These are phyloP conservation scores for Myanophis thanlyinensis DNA, from an alignment of 2,113 vertebrate species.

Conservation along the genomic window DNA sequence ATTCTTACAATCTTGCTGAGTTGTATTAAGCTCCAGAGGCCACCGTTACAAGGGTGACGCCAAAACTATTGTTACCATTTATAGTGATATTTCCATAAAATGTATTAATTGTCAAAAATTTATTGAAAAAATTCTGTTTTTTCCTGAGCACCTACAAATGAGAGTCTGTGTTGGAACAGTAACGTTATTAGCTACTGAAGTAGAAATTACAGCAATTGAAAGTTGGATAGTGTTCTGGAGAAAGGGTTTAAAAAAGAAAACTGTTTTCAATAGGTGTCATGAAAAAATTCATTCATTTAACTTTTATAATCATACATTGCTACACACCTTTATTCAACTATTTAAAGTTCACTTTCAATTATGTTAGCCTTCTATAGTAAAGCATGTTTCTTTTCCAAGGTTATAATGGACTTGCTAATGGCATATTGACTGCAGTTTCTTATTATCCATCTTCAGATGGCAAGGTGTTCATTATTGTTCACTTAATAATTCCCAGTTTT, in stretches of 20 bases:
- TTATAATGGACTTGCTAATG: constrained; percentile 67
- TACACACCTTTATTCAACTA: constrained; percentile 33
- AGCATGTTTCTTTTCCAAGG: constrained; percentile 46
- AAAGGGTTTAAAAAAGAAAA: constrained; percentile 16
- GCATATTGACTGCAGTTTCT: constrained; percentile 62
- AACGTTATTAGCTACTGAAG: background rate
- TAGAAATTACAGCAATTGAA: constrained; percentile 23
- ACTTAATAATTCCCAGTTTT: constrained; percentile 57
- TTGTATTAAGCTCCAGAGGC: background rate
- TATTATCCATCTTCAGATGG: constrained; percentile 52
- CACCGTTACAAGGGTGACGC: background rate
- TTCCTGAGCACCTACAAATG: background rate
- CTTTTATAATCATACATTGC: constrained; percentile 41
- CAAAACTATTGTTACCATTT: constrained; percentile 1
- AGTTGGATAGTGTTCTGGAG: constrained; percentile 35
- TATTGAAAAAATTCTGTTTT: background rate
- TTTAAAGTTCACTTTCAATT: constrained; percentile 62
- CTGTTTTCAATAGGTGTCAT: constrained; percentile 27
- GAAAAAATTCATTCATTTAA: constrained; percentile 55
- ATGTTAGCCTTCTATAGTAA: constrained; percentile 57
- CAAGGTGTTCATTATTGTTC: constrained; percentile 57
- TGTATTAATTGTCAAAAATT: background rate
- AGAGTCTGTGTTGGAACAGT: constrained; percentile 33
- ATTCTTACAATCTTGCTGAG: background rate
- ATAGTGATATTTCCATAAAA: constrained; percentile 3